Evolutionary conservation across 1,140 invertebrate species (phyloP).

Genomic region (Campodea augens): DNA sequence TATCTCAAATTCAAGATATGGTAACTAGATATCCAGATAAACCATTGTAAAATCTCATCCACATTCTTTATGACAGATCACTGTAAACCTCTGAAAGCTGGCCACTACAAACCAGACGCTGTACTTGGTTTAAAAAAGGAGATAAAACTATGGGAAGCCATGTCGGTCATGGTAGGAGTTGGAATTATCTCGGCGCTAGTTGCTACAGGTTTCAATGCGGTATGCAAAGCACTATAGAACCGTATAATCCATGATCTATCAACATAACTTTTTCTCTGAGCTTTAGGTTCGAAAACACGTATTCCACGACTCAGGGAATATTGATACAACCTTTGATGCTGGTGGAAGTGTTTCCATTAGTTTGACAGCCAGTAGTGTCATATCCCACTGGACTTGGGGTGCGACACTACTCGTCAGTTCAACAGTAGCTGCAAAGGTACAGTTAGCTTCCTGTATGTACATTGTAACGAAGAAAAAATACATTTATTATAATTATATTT

Average conservation of each 20-base stretch:
- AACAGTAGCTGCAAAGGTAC: slow-evolving; percentile 23
- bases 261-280: too few species aligned
- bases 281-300: slow-evolving; percentile 10
- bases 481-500: neutral
- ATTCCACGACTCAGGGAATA: slow-evolving; percentile 20
- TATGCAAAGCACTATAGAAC: too few species aligned
- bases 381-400: slow-evolving; percentile 29
- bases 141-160: neutral
- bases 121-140: neutral
- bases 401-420: slow-evolving; percentile 26
- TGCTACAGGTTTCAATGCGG: too few species aligned
- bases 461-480: too few species aligned
- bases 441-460: too few species aligned
- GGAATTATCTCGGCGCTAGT: neutral
- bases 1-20: too few species aligned
- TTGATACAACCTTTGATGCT: slow-evolving; percentile 26
- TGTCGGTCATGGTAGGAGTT: neutral
- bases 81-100: too few species aligned
- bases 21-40: too few species aligned
- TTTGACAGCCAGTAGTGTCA: slow-evolving; percentile 24
- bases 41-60: too few species aligned
- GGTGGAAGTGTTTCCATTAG: slow-evolving; percentile 25
- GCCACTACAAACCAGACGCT: too few species aligned
- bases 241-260: too few species aligned
- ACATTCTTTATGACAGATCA: too few species aligned